These are phyloP conservation scores for Condylura cristata DNA, from an alignment of 2,113 vertebrate species.

Conservation along the genomic window DNA sequence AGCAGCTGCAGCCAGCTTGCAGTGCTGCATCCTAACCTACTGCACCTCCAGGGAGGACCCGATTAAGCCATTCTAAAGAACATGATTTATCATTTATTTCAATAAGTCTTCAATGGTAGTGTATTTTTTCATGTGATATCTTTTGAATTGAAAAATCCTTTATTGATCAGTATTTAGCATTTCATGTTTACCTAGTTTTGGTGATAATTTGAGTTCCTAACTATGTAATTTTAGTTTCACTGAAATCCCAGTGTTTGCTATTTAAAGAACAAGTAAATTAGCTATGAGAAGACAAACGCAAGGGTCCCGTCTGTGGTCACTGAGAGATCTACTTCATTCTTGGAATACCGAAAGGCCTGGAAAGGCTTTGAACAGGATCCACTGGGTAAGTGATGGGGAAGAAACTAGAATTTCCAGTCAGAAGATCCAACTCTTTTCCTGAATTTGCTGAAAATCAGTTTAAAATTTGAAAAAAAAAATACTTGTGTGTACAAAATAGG, in stretches of 20 bases:
- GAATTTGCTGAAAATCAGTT: not conserved
- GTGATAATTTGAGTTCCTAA: not conserved
- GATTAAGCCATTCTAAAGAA: not conserved
- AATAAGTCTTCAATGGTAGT: not conserved
- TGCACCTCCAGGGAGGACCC: no score
- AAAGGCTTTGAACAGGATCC: not conserved
- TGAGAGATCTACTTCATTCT: not conserved
- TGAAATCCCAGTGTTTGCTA: not conserved
- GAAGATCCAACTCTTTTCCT: not conserved
- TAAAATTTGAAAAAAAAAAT: not conserved
- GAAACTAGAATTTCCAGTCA: not conserved
- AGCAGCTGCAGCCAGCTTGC: no score
- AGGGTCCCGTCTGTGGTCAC: not conserved
- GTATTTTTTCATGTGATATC: not conserved
- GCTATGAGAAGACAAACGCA: not conserved
- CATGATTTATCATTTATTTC: conserved; percentile 17
- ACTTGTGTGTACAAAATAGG: not conserved
- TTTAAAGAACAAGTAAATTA: not conserved
- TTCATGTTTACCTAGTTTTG: not conserved
- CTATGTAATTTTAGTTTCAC: not conserved
- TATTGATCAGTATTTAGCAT: not conserved
- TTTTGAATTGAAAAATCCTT: not conserved
- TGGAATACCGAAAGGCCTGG: not conserved
- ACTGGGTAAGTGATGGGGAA: not conserved
- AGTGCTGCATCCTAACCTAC: no score